Conservation (phyloP, 2,888 invertebrate species). For the Metacarcinus magister region DNA sequence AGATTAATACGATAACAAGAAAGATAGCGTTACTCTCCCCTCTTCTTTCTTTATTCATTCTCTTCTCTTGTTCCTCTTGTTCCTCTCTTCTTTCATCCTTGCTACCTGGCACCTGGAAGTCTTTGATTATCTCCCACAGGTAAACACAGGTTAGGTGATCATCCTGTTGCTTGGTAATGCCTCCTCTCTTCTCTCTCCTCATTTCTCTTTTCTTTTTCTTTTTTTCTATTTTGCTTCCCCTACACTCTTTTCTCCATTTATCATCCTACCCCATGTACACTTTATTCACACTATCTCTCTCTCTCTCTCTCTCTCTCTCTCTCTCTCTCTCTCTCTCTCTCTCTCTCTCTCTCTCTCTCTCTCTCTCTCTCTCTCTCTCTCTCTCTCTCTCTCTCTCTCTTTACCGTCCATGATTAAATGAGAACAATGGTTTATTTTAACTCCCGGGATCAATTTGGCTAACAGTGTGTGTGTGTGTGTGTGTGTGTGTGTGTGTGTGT, state of each 20-base stretch:
- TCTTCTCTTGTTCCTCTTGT: not conserved
- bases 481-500: constrained; percentile 21
- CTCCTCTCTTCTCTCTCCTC: not conserved
- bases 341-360: constrained; percentile 8
- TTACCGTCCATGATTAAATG: not conserved
- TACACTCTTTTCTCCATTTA: not conserved
- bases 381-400: constrained; percentile 10
- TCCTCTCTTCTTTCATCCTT: not conserved
- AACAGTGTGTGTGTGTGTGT: constrained; percentile 41
- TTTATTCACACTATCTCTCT: not conserved
- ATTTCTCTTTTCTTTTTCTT: not conserved
- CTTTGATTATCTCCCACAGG: not conserved
- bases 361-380: not conserved
- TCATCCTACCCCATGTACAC: not conserved
- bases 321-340: not conserved
- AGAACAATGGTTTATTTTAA: constrained; percentile 36
- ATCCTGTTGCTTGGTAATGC: not conserved
- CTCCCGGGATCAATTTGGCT: constrained; percentile 35
- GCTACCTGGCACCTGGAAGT: not conserved
- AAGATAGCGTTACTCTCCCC: not conserved
- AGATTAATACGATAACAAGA: not conserved
- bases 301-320: not conserved
- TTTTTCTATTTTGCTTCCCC: not conserved
- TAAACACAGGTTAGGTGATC: not conserved
- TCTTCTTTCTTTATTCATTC: not conserved